These are phyloP conservation scores for Diachrysia chrysitis DNA, from an alignment of 2,888 invertebrate species.

Conservation along the genomic window DNA sequence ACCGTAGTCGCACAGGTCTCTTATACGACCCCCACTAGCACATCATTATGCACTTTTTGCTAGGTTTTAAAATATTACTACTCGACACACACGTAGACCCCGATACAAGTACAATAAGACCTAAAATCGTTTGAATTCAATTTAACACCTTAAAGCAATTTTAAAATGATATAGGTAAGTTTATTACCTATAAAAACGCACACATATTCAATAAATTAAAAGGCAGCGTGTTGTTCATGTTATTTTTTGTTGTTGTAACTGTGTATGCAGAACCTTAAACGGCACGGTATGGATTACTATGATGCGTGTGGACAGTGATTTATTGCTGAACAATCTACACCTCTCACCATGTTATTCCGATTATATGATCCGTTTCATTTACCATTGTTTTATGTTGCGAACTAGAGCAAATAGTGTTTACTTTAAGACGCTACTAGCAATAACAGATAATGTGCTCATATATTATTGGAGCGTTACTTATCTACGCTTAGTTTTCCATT, in stretches of 20 bases:
- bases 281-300: slow-evolving; percentile 50
- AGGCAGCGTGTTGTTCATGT: slow-evolving; percentile 36
- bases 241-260: slow-evolving; percentile 35
- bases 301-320: slow-evolving; percentile 49
- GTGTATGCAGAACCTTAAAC: slow-evolving; percentile 42
- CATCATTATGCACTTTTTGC: slow-evolving; percentile 55
- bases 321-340: slow-evolving; percentile 23
- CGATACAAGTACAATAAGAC: slow-evolving; percentile 22
- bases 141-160: slow-evolving; percentile 52
- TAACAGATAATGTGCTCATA: neutral
- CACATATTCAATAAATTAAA: slow-evolving; percentile 49
- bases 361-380: slow-evolving; percentile 10
- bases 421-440: neutral
- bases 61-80: slow-evolving; percentile 41
- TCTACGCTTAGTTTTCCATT: no score
- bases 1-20: slow-evolving; percentile 20
- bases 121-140: slow-evolving; percentile 31
- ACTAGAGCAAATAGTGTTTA: neutral
- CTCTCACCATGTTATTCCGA: slow-evolving; percentile 23
- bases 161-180: slow-evolving; percentile 46
- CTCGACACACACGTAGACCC: slow-evolving; percentile 22
- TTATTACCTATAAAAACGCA: slow-evolving; percentile 49
- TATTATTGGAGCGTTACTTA: neutral
- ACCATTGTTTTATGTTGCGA: slow-evolving; percentile 5
- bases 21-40: slow-evolving; percentile 34